Conservation (phyloP, 2,888 invertebrate species). For the Aplocera efformata region DNA sequence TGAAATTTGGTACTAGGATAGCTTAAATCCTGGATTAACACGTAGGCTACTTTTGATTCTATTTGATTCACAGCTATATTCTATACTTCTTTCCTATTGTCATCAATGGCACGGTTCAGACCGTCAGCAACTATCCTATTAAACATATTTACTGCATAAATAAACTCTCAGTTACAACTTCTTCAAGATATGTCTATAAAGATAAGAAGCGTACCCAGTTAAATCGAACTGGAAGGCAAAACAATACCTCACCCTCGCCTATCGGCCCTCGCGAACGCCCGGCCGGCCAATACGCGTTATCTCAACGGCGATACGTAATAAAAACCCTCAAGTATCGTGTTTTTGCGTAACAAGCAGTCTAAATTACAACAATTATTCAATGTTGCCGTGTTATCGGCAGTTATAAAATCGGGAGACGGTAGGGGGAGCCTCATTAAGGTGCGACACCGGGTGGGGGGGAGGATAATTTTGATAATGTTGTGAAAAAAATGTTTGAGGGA, state of each 20-base stretch:
- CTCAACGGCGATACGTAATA: constrained; percentile 59
- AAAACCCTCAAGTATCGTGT: constrained; percentile 59
- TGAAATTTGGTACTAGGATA: too few species aligned
- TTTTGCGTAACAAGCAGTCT: constrained; percentile 70
- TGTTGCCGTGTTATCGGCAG: constrained; percentile 73
- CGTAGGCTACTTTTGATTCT: too few species aligned
- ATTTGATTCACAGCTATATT: too few species aligned
- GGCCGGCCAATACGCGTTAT: constrained; percentile 43
- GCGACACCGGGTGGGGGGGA: constrained; percentile 29
- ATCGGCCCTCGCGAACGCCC: constrained; percentile 18
- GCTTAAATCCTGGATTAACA: too few species aligned
- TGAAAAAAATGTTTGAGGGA: constrained; percentile 25
- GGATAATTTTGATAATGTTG: constrained; percentile 29
- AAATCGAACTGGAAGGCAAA: constrained; percentile 20
- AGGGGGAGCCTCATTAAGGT: constrained; percentile 62
- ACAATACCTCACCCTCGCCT: constrained; percentile 29
- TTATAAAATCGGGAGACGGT: constrained; percentile 64
- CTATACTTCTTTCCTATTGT: too few species aligned
- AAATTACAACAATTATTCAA: constrained; percentile 79
- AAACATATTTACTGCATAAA: too few species aligned
- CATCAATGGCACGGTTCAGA: too few species aligned
- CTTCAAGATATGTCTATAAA: not conserved
- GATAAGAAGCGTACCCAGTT: constrained; percentile 17
- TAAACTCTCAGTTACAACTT: not conserved
- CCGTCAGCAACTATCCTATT: too few species aligned